Evolutionary conservation across 2,113 vertebrate species (phyloP), one percentile per base, ranked within the genome.

Genomic region (Candoia aspera): DNA sequence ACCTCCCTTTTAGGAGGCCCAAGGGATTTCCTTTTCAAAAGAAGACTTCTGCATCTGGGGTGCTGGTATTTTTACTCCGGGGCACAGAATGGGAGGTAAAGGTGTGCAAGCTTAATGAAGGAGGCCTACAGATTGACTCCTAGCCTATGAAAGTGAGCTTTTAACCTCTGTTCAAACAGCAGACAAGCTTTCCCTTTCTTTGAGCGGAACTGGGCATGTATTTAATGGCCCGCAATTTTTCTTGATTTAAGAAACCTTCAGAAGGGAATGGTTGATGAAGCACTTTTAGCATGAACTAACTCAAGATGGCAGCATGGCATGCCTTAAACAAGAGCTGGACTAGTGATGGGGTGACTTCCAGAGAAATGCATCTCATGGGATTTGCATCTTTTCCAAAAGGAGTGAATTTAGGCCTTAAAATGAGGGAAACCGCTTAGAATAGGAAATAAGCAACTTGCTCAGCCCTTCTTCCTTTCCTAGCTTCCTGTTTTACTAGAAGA

Each of bases 401-500:
- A 33, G 85, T 11, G 17, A 94, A 60, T 90, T 73, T 26, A 87
- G 46, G 90, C 91, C 86, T 93, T n/a, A 53, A 89, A 42, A 94
- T 55, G 86, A 94, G 90, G 88, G 88, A 94, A 93, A 94, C 88
- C 94, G 91, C 59, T 88, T 15, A 3, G 0, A 86, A 91, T 89
- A 89, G 94, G 94, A 92, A 96, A 94, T 55, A 93, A 92, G 10
- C 26, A 62, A 92, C 60, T 5, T 2, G 15, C 15, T 19, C 13
- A 0, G 13, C n/a, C 5, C 12, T 33, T 73, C n/a, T 15, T 83
- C 13, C 29, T 2, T 15, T 57, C 29, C 55, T 24, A 26, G 15
- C 94, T 89, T 94, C 8, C 55, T 92, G 11, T 33, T 95, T 96
- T 59, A 60, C 93, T 87, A 94, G 94, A 93, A 91, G 73, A 90